Conservation (phyloP, 2,113 vertebrate genomes). For the Raja brachyura region DNA sequence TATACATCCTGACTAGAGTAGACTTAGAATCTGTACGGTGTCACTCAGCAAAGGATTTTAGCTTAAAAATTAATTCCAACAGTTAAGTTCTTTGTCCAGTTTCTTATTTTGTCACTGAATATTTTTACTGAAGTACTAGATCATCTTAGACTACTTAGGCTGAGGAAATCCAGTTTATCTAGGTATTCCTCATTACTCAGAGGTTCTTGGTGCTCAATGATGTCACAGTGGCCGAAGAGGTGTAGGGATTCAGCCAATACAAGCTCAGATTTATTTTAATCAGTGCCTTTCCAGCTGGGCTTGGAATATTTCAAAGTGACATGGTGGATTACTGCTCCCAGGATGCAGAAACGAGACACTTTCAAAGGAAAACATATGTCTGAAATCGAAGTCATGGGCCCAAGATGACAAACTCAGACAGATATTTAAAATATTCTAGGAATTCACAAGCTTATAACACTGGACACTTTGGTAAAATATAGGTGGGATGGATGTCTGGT, state of each 20-base stretch:
- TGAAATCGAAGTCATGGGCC: no score
- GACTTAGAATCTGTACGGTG: background rate
- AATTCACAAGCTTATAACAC: background rate
- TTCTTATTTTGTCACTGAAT: background rate
- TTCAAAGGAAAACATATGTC: no score
- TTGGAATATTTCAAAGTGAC: background rate
- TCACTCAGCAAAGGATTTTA: background rate
- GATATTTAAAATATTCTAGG: background rate
- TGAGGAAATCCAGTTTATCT: background rate
- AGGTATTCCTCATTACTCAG: background rate
- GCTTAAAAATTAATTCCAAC: background rate
- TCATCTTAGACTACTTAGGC: background rate
- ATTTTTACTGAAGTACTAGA: background rate
- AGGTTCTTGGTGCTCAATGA: background rate
- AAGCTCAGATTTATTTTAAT: background rate
- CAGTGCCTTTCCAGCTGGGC: background rate
- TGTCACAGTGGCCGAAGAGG: background rate
- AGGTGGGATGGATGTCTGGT: no score
- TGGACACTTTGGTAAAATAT: background rate
- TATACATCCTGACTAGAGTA: no score
- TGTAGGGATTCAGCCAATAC: background rate
- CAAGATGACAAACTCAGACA: background rate
- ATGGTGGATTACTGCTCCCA: background rate
- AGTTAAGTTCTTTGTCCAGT: background rate
- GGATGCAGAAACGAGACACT: background rate